Evolutionary conservation across 2,113 vertebrate species (phyloP), one percentile per base, ranked within the genome.

Genomic region (Hydrolagus affinis): DNA sequence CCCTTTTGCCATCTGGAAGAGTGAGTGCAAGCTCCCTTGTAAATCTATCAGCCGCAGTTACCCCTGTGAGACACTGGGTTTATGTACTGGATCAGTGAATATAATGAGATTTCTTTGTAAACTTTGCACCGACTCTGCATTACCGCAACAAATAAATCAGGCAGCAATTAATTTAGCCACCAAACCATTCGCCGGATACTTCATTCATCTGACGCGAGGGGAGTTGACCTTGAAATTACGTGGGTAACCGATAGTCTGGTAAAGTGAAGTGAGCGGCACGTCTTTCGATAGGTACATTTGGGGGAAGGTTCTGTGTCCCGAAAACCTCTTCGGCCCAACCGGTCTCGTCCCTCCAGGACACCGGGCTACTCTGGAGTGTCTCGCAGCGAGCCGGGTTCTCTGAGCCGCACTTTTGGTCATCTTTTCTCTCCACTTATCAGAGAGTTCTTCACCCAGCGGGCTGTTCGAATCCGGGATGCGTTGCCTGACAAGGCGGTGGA

Each of bases 101-200:
- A 83, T 66, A 83, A 83, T 83, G 62, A 83, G 60, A 66, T 66
- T 83, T 83, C 78, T 28, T 68, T 32, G 32, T 32, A 83, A 83
- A 83, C 78, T 68, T 83, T 68, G 17, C 78, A 83, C 28, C n/a
- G 17, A 11, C 62, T 68, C 25, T 32, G 25, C 23, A 66, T 83
- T 32, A 30, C 60, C 28, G 11, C 77, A n/a, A 83, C 62, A 83
- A 83, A 83, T 83, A 66, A 83, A 68, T 83, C 78, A 83, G 62
- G 30, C 23, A 66, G 32, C 78, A 83, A 32, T 83, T 83, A 83
- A 19, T 83, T 83, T 66, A 83, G 66, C 62, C 17, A 8, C 62
- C 28, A 21, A n/a, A 17, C 8, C 66, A 44, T 44, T 44, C 6
- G 44, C 44, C 44, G 6, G 44, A 44, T n/a, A 8, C 21, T 83